Evolutionary conservation across 2,797 vertebrate species (phyloP).

Genomic region (Psittacula derbiana): DNA sequence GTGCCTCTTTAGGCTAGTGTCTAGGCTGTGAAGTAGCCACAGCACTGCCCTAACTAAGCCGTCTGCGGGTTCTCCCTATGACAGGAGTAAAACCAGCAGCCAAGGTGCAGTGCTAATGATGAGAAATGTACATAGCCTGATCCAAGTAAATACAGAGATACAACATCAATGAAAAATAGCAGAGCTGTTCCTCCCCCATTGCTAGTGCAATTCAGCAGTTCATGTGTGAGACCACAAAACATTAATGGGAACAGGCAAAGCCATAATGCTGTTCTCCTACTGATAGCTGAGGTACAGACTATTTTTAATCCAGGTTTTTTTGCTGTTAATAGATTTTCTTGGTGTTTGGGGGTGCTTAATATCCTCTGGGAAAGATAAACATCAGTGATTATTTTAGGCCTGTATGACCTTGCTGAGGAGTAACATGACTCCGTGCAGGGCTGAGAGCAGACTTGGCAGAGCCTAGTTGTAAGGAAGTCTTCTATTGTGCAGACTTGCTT

Average conservation of each 20-base stretch:
- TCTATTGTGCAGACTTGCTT: conserved; percentile 66
- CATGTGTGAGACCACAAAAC: background rate
- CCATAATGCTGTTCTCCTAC: background rate
- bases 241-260: conserved; percentile 10
- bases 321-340: conserved; percentile 20
- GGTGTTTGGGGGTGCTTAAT: conserved; percentile 53
- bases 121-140: background rate
- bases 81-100: background rate
- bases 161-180: background rate
- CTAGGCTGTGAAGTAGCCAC: background rate
- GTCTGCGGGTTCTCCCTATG: background rate
- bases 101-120: background rate
- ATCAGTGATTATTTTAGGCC: conserved; percentile 56
- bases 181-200: background rate
- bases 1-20: background rate
- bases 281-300: background rate
- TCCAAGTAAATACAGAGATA: background rate
- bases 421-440: conserved; percentile 39
- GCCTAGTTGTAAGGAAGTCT: conserved; percentile 39
- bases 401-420: conserved; percentile 55
- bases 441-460: conserved; percentile 54
- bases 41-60: background rate
- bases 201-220: background rate
- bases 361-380: conserved; percentile 56
- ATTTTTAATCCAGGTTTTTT: background rate